Evolutionary conservation across 2,797 vertebrate genomes (phyloP).

Genomic region (Lithobates pipiens): DNA sequence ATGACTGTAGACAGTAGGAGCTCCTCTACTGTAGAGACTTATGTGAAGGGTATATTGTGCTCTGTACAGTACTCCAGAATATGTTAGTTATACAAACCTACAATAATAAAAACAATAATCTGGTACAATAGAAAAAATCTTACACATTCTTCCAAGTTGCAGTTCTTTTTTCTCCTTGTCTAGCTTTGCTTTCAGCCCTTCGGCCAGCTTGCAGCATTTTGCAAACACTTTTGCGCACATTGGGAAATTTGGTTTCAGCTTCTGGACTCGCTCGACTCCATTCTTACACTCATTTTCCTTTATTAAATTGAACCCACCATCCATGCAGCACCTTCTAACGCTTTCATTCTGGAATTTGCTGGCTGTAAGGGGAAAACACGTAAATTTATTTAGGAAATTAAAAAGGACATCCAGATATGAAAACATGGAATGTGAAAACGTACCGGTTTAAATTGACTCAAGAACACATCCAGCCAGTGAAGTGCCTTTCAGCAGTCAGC

Average conservation of each 20-base stretch:
- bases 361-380: conserved; percentile 67
- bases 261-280: conserved; percentile 61
- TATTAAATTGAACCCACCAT: conserved; percentile 71
- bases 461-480: too few species aligned
- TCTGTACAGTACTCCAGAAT: neutral
- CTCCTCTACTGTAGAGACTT: neutral
- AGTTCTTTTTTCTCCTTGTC: conserved; percentile 50
- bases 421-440: neutral
- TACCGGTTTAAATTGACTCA: neutral
- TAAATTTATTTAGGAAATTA: neutral
- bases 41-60: neutral
- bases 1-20: neutral
- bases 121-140: conserved; percentile 60
- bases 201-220: conserved; percentile 75
- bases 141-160: conserved; percentile 77
- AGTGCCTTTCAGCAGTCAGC: too few species aligned
- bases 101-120: neutral
- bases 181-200: conserved; percentile 1
- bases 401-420: neutral
- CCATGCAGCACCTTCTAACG: conserved; percentile 73
- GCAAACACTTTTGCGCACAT: conserved; percentile 67
- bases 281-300: conserved; percentile 68
- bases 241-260: fast-evolving
- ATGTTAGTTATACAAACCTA: neutral
- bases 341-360: neutral